Base-by-base conservation (phyloP, 2,113 vertebrate genomes). In the Oxyruncus cristatus region DNA sequence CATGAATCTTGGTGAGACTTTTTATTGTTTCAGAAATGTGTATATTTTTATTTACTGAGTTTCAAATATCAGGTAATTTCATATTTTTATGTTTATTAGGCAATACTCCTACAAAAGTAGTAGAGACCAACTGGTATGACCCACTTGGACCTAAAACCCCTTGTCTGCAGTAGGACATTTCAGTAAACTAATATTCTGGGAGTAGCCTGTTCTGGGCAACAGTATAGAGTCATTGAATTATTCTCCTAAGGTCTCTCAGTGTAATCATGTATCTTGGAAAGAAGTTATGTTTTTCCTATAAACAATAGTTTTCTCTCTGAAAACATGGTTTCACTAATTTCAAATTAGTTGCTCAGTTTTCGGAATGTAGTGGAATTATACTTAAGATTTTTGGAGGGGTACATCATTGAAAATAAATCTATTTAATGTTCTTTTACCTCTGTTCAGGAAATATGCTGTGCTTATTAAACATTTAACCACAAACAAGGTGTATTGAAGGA, bases 71-170 rank as follows among this genome's bases (percentile, higher is more conserved):
- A 37, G 7, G 7, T 37, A 16, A 67, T 72, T 74, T 85, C 19
- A n/a, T 61, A 65, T 89, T 52, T 62, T 17, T 37, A 33, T 21
- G 4, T 73, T 8, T 72, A 41, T 44, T 68, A 55, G 12, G 76
- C 5, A 72, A 72, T 68, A 33, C 14, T 56, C 46, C 15, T 19
- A 27, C 35, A 72, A 79, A 41, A 26, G 3, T 28, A 58, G 12
- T 32, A 52, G 15, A 55, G 67, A 13, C 5, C 35, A 76, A 80
- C 12, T 39, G 30, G 14, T 8, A 23, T 42, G 9, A 1, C 16
- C n/a, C 6, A 32, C 6, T 70, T 80, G 6, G 20, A 52, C 26
- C 6, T 39, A 44, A 83, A 92, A 4, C 0, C 1, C 5, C 5
- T 39, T 70, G 14, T 32, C 84, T 23, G 4, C 18, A 37, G 23